Conservation (phyloP, 2,797 vertebrate genomes). For the Malurus splendens region DNA sequence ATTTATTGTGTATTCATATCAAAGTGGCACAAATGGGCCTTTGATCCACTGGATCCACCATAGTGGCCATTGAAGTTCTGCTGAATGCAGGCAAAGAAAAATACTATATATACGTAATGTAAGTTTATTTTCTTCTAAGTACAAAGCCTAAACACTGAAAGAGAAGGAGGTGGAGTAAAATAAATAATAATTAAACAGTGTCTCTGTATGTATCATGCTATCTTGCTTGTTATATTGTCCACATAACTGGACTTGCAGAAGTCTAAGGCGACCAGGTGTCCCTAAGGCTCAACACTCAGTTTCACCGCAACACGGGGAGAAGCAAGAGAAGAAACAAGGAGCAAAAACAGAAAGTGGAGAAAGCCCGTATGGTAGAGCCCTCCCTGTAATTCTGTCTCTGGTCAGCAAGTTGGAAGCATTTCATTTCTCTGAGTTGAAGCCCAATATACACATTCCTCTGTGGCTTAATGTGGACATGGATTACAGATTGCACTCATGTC, state of each 20-base stretch:
- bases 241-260: not conserved
- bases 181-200: not conserved
- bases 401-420: not conserved
- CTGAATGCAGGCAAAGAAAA: not conserved
- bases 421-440: not conserved
- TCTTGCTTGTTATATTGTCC: not conserved
- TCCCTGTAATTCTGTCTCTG: not conserved
- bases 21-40: not conserved
- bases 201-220: not conserved
- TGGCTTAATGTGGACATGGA: not conserved
- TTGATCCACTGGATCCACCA: not conserved
- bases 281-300: not conserved
- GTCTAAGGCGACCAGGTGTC: rapidly evolving
- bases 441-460: not conserved
- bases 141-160: not conserved
- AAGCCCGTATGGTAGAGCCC: not conserved
- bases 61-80: not conserved
- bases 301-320: not conserved
- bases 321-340: not conserved
- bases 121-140: not conserved
- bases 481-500: not conserved
- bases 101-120: not conserved
- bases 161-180: not conserved
- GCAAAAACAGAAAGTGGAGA: not conserved
- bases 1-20: not conserved